A percentile compares a stretch with the other conserved stretches of the same genome.
phyloP scores from a whole-genome alignment of 2,888 invertebrate genomes.

The Drosophila maculinotata region DNA sequence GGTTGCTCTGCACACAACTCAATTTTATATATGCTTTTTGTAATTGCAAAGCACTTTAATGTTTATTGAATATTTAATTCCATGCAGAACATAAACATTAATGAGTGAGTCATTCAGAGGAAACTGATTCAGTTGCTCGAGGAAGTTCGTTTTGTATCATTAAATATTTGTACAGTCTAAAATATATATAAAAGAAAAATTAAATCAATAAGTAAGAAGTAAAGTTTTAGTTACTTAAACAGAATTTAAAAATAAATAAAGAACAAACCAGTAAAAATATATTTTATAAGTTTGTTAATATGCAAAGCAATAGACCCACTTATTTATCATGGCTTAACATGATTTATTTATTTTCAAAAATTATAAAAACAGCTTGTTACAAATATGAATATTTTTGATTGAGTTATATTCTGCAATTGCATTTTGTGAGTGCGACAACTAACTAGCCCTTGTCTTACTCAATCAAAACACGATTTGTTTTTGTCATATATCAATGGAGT shows the following conservation, averaged over 20 bases:
- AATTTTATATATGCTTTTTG: conserved; percentile 22
- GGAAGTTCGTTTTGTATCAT: too few species aligned
- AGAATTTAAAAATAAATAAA: too few species aligned
- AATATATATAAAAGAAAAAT: not conserved
- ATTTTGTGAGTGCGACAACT: not conserved
- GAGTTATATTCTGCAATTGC: conserved; percentile 33
- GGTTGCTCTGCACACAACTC: conserved; percentile 44
- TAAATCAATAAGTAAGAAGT: too few species aligned
- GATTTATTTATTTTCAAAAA: not conserved
- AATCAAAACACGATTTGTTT: conserved; percentile 59
- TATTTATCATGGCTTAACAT: not conserved
- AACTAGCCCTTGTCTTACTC: conserved; percentile 23
- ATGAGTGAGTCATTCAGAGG: conserved; percentile 12
- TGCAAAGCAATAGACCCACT: not conserved
- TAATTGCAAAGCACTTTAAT: conserved; percentile 23
- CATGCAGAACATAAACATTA: not conserved
- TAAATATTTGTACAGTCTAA: not conserved
- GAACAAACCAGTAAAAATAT: too few species aligned
- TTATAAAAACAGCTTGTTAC: not conserved
- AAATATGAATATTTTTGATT: conserved; percentile 9
- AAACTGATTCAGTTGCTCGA: not conserved
- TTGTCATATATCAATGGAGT: conserved; percentile 42
- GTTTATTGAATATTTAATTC: conserved; percentile 20
- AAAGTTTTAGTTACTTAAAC: too few species aligned
- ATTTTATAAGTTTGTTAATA: too few species aligned